Evolutionary conservation across 1,140 invertebrate species (phyloP), one percentile per base, ranked within the genome.

Genomic region (Drosophila jambulina): DNA sequence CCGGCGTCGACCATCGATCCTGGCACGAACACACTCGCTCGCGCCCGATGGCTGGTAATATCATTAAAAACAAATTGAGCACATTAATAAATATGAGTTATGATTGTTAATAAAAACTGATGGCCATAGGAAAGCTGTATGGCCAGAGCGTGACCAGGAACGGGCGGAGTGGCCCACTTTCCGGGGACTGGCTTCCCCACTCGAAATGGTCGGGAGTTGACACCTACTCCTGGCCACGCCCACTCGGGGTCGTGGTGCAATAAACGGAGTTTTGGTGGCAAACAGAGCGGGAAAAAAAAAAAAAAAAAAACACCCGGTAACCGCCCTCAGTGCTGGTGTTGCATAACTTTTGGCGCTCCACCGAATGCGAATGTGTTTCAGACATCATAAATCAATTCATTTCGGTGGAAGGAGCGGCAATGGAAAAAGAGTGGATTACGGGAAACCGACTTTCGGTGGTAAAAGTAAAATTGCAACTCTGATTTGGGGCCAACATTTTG

Each of bases 31-130:
- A 36, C 51, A 54, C 48, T 6, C 51, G 17, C 54, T 29, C 21
- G 34, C 23, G 42, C 27, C 40, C 53, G 56, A 5, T 13, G 36
- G 57, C 58, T 65, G 61, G 70, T 76, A 86, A 86, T 78, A 81
- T 86, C 82, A 85, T 85, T 85, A 86, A 85, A 78, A 82, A 82
- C 82, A 82, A 85, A 86, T 85, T 85, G 82, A 86, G 83, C 69
- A 79, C 82, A 85, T 85, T 85, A 86, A 85, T 85, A 85, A 86
- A 79, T 85, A 82, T 86, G 83, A 86, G 81, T 85, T 78, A 86
- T 85, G 82, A 75, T 85, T 78, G 78, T 82, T 82, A 86, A 86
- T 86, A 86, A 79, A 78, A 86, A 79, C 69, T 56, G 53, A 56
- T 56, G 53, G 53, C 53, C 53, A 54, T 9, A 56, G 53, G 53